phyloP scores from a whole-genome alignment of 2,113 vertebrate species.

The Nothoprocta perdicaria region DNA sequence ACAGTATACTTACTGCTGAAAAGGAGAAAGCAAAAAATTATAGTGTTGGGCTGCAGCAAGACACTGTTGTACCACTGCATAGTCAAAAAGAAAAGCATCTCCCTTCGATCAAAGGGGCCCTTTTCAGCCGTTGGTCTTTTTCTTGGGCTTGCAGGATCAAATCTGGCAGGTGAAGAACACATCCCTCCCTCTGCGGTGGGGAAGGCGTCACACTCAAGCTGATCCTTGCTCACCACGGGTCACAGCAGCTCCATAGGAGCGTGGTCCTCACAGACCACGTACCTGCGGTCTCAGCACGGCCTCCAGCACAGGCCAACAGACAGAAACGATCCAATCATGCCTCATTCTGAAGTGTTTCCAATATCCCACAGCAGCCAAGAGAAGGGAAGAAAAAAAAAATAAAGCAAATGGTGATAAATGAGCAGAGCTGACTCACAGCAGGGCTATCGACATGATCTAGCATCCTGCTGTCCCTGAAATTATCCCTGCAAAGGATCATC shows the following conservation, averaged over 20 bases:
- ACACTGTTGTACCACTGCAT: background rate
- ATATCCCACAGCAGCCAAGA: background rate
- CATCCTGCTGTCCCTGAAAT: constrained; percentile 11
- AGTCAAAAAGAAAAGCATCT: background rate
- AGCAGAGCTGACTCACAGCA: constrained; percentile 21
- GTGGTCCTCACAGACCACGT: rapidly evolving
- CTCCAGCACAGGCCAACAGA: background rate
- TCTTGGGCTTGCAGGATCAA: background rate
- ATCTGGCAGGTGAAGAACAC: background rate
- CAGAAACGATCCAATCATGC: background rate
- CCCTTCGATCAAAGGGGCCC: background rate
- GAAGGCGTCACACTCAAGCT: background rate
- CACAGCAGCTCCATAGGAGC: background rate
- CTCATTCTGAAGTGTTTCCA: background rate
- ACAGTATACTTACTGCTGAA: background rate
- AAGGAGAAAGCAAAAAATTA: background rate
- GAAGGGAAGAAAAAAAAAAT: background rate
- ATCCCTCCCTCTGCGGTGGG: background rate
- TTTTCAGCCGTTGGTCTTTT: background rate
- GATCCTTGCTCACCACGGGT: background rate
- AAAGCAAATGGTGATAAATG: background rate
- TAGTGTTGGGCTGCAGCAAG: background rate
- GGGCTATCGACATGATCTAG: constrained; percentile 14
- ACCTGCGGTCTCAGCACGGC: background rate
- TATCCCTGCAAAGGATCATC: constrained; percentile 13